Evolutionary conservation across 2,797 vertebrate species (phyloP).

Genomic region (Percopsis omiscomaycus): DNA sequence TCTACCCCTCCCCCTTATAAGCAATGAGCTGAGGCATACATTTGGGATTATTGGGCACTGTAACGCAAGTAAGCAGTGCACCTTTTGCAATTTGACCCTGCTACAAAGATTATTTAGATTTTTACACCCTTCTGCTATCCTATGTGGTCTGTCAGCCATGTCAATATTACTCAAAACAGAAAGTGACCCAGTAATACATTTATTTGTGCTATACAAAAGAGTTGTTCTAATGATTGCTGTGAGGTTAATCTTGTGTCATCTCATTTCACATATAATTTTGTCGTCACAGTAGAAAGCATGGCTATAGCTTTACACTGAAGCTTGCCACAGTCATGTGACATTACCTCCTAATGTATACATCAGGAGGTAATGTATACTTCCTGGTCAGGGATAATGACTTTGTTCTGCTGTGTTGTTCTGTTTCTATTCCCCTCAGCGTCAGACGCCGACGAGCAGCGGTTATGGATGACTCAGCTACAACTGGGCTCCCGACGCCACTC

Average conservation of each 20-base stretch:
- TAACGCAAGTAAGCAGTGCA: too few species aligned
- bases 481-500: constrained; percentile 87
- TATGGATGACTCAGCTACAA: constrained; percentile 92
- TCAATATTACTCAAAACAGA: too few species aligned
- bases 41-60: too few species aligned
- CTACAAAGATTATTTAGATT: too few species aligned
- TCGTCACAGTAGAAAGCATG: neutral
- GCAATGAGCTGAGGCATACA: too few species aligned
- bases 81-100: too few species aligned
- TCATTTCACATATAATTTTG: neutral
- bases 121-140: too few species aligned
- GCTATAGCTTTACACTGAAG: neutral
- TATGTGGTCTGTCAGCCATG: too few species aligned
- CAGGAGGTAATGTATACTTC: neutral
- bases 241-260: neutral
- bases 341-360: constrained; percentile 4
- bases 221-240: neutral
- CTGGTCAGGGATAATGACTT: constrained; percentile 7
- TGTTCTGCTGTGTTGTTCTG: constrained; percentile 12
- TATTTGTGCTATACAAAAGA: too few species aligned
- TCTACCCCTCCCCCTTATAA: too few species aligned
- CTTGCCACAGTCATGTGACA: neutral
- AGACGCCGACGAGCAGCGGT: constrained; percentile 85
- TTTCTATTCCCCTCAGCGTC: constrained; percentile 69
- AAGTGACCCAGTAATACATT: too few species aligned